phyloP scores from a whole-genome alignment of 2,113 vertebrate genomes.

The Mugil cephalus region DNA sequence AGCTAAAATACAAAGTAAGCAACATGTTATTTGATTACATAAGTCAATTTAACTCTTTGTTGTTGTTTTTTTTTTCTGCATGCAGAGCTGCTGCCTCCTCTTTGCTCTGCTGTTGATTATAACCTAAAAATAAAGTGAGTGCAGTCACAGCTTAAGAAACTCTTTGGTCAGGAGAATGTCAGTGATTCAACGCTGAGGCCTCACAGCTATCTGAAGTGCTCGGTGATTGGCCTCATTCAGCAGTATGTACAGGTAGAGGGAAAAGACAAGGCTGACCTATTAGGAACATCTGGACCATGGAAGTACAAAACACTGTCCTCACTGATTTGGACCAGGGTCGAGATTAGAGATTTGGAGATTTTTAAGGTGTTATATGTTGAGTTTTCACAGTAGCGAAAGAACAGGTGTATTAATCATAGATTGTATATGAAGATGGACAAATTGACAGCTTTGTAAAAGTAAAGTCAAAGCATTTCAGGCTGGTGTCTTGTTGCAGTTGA shows the following conservation, averaged over 20 bases:
- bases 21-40: conserved; percentile 73
- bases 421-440: too few species aligned
- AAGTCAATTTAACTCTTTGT: conserved; percentile 34
- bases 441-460: too few species aligned
- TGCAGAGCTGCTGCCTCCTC: conserved; percentile 45
- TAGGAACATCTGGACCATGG: too few species aligned
- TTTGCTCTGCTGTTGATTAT: conserved; percentile 52
- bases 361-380: too few species aligned
- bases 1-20: conserved; percentile 81
- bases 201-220: conserved; percentile 52
- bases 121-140: conserved; percentile 43
- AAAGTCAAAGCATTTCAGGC: too few species aligned
- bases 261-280: too few species aligned
- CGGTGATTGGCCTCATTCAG: conserved; percentile 33
- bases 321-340: too few species aligned
- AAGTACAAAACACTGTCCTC: too few species aligned
- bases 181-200: conserved; percentile 16
- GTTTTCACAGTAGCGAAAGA: too few species aligned
- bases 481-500: too few species aligned
- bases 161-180: conserved; percentile 79
- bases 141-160: conserved; percentile 49
- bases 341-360: too few species aligned
- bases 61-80: conserved; percentile 42
- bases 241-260: conserved; percentile 28
- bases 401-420: too few species aligned